A percentile compares a stretch with the other conserved stretches of the same genome.
These are phyloP conservation scores for Amiota minor DNA, from an alignment of 2,888 invertebrate species.

Conservation along the genomic window DNA sequence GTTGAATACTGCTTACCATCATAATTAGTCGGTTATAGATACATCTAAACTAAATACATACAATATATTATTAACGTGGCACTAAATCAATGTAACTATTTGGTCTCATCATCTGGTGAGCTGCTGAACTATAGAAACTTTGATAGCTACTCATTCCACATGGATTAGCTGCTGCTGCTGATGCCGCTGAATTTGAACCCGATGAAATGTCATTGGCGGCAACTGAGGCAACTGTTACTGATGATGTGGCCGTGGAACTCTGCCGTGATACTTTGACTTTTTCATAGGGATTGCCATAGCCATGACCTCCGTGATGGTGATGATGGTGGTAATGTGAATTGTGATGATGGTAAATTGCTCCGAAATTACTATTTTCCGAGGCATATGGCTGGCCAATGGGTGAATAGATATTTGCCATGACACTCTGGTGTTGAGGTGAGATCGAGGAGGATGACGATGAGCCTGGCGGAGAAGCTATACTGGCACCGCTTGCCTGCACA, in stretches of 20 bases:
- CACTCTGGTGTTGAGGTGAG: conserved; percentile 30
- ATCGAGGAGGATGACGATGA: conserved; percentile 49
- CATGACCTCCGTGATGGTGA: conserved; percentile 49
- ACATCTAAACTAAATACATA: too few species aligned
- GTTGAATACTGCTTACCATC: too few species aligned
- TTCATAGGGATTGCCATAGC: conserved; percentile 72
- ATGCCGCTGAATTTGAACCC: conserved; percentile 37
- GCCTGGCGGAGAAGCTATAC: conserved; percentile 48
- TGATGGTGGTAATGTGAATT: conserved; percentile 63
- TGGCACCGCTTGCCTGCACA: conserved; percentile 28
- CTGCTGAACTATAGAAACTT: conserved; percentile 67
- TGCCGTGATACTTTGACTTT: conserved; percentile 68
- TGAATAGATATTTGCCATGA: conserved; percentile 68
- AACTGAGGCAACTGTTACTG: conserved; percentile 35
- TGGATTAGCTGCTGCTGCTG: conserved; percentile 50
- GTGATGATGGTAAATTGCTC: conserved; percentile 72
- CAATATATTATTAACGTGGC: conserved; percentile 60
- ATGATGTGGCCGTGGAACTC: conserved; percentile 28
- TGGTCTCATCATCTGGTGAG: conserved; percentile 70
- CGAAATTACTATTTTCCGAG: conserved; percentile 72
- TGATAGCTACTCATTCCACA: conserved; percentile 72
- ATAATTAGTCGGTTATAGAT: too few species aligned
- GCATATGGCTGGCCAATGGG: conserved; percentile 71
- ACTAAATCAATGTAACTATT: conserved; percentile 73
- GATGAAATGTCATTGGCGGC: not conserved